Evolutionary conservation across 2,113 vertebrate genomes (phyloP), one percentile per base, ranked within the genome.

Genomic region (Misgurnus anguillicaudatus): DNA sequence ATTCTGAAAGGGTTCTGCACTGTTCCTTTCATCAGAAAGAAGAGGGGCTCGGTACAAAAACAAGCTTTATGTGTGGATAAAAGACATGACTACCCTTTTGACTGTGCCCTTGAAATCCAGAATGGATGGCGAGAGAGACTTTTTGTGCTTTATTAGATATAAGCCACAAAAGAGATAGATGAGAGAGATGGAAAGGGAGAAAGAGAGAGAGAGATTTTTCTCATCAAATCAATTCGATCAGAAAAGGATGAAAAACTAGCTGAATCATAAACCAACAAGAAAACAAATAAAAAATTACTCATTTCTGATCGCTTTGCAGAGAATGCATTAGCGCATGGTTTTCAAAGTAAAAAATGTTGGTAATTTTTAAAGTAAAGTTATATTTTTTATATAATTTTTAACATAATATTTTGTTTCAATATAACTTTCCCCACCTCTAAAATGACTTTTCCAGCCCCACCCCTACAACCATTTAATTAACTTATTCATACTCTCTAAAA

Each of bases 121-220:
- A 79, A 83, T 51, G 70, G 83, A 80, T 77, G 69, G 60, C 77
- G 78, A 36, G 68, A 41, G 68, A 64, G 73, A 42, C 70, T 41
- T 79, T 86, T 84, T 86, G 78, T 86, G 82, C 64, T 77, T 86
- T 86, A 87, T 87, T 87, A 82, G 84, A 86, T 86, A 82, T 80
- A 79, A 78, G 82, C 79, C 85, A 87, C 81, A 86, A 86, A 86
- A 84, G 83, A 77, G 66, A 60, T 48, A 67, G 57, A 85, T 13
- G 51, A 69, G 51, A 39, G 69, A 70, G 21, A 63, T 55, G 62
- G 36, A 78, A 55, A 21, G 51, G n/a, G 68, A 70, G 45, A 63
- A 55, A 70, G n/a, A 78, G 66, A 21, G 66, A 63, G 45, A 64
- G 31, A 64, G 77, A 70, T 31, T 69, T 31, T 58, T 47, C 36